Evolutionary conservation across 1,140 invertebrate genomes (phyloP).

Genomic region (Drosophila busckii): DNA sequence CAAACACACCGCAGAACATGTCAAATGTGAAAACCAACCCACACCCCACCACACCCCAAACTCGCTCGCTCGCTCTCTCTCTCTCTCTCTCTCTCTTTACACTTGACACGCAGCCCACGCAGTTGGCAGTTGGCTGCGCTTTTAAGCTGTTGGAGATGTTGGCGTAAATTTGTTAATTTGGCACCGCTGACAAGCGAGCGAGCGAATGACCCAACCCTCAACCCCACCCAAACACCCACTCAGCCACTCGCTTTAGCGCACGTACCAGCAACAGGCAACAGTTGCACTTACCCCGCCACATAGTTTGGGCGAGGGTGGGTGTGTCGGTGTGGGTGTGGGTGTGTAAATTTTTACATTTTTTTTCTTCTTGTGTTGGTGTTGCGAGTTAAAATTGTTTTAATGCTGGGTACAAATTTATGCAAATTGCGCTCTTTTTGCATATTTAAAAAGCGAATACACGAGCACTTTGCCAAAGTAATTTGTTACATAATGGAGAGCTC

Average conservation of each 20-base stretch:
- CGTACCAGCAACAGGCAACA: constrained; percentile 56
- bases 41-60: neutral
- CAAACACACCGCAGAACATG: constrained; percentile 58
- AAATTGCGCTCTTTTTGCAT: constrained; percentile 79
- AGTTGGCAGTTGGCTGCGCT: constrained; percentile 19
- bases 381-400: constrained; percentile 79
- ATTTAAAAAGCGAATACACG: constrained; percentile 79
- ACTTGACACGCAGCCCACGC: constrained; percentile 8
- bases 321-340: constrained; percentile 1
- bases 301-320: constrained; percentile 1
- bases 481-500: constrained; percentile 67
- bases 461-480: constrained; percentile 78
- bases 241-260: constrained; percentile 15
- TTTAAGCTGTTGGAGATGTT: constrained; percentile 67
- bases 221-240: constrained; percentile 12
- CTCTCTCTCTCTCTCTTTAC: neutral
- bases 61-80: neutral
- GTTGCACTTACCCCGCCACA: constrained; percentile 4
- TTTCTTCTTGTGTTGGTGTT: constrained; percentile 48
- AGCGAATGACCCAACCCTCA: constrained; percentile 16
- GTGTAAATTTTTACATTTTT: constrained; percentile 22
- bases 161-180: constrained; percentile 79
- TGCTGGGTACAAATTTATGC: constrained; percentile 78
- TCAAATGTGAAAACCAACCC: constrained; percentile 64
- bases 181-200: constrained; percentile 69